Evolutionary conservation across 1,140 invertebrate genomes (phyloP).

Genomic region (Archegozetes longisetosus): DNA sequence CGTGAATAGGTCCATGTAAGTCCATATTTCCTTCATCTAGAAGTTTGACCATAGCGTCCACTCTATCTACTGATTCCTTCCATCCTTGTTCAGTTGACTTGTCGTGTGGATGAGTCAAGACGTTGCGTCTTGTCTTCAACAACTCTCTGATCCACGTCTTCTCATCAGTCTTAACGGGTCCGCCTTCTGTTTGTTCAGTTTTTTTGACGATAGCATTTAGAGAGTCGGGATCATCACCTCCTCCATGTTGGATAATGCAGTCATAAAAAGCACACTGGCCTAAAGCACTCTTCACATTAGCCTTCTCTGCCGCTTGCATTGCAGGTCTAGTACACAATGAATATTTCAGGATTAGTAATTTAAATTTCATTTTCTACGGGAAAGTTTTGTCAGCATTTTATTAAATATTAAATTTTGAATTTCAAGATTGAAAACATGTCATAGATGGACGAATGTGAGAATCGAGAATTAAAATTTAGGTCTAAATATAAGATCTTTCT

Average conservation of each 20-base stretch:
- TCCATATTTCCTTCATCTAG: slow-evolving; percentile 2
- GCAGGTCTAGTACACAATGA: slow-evolving; percentile 2
- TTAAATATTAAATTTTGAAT: no score
- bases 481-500: no score
- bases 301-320: not conserved
- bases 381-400: no score
- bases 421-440: no score
- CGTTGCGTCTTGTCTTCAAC: not conserved
- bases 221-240: slow-evolving; percentile 5
- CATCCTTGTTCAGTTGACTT: not conserved
- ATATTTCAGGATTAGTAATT: no score
- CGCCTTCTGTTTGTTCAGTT: not conserved
- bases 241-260: slow-evolving; percentile 12
- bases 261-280: slow-evolving; percentile 9
- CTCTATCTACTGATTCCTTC: slow-evolving; percentile 3
- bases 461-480: no score
- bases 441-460: no score
- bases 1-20: slow-evolving; percentile 4
- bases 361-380: no score
- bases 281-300: not conserved
- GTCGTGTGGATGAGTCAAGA: not conserved
- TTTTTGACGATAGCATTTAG: slow-evolving; percentile 1
- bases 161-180: not conserved
- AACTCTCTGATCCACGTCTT: slow-evolving; percentile 4
- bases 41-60: not conserved